Evolutionary conservation across 2,888 invertebrate species (phyloP), one percentile per base, ranked within the genome.

Genomic region (Blastobasis adustella): DNA sequence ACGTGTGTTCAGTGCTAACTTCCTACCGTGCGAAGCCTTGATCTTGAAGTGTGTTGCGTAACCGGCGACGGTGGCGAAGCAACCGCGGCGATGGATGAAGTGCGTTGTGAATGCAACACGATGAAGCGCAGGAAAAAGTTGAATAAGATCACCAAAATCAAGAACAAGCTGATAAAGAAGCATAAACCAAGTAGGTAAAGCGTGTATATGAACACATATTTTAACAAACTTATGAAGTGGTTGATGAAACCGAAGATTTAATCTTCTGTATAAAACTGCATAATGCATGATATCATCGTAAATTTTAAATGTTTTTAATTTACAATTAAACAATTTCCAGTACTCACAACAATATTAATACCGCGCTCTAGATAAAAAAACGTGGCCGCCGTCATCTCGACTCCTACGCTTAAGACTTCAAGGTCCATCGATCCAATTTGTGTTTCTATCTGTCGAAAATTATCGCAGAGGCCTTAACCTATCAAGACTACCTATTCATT

Each of bases 111-210:
- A 46, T 57, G 63, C 60, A 65, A 61, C 52, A 75, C 68, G 52
- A 74, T 78, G 81, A 86, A 80, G 60, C 79, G 78, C 53, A 61
- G 73, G 52, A 84, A 76, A 70, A 84, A 77, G 59, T 62, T 67
- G 58, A 78, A 81, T 69, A 84, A 78, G 78, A 77, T 82, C 57
- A 71, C 68, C 57, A 87, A 86, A 76, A 69, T 81, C 62, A 86
- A 83, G 72, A 74, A 78, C 71, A 86, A 82, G 62, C 62, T 85
- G 71, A 83, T 80, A 69, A 85, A 76, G 69, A 85, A 78, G 66
- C 73, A 76, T 60, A 85, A 76, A 68, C 61, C 73, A 71, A 74
- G 86, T 87, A 78, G 72, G 79, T 79, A 73, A 69, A 39, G 42
- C 23, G 7, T 5, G 37, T 23, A 3, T 23, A 23, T 23, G 23